Conservation (phyloP, 2,113 vertebrate species). For the Rynchops niger region DNA sequence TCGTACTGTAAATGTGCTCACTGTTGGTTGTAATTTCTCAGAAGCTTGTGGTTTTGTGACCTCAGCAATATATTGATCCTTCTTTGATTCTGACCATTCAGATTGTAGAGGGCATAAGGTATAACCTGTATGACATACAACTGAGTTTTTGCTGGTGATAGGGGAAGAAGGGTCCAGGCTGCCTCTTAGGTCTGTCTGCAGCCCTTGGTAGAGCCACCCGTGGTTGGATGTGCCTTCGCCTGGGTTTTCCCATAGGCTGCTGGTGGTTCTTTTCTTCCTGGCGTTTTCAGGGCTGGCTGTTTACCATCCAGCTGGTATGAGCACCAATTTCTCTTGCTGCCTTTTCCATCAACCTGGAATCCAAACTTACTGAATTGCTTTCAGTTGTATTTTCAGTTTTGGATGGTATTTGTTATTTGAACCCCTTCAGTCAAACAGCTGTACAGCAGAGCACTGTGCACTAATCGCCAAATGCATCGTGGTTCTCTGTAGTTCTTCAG, state of each 20-base stretch:
- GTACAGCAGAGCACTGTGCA: fast-evolving
- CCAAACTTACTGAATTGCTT: neutral
- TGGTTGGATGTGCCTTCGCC: neutral
- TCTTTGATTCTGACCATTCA: neutral
- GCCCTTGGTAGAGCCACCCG: neutral
- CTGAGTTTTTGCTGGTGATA: neutral
- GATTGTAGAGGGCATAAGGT: neutral
- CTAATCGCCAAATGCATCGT: fast-evolving
- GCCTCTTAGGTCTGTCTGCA: neutral
- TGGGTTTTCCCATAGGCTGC: fast-evolving
- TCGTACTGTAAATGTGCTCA: fast-evolving
- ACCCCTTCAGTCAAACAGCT: neutral
- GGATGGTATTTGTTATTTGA: neutral
- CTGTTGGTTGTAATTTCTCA: neutral
- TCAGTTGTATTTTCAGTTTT: neutral
- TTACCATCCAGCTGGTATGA: neutral
- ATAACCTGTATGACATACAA: too few species aligned
- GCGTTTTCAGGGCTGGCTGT: neutral
- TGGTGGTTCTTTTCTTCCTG: neutral
- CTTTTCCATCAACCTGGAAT: neutral
- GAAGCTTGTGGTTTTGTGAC: neutral
- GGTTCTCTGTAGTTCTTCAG: neutral
- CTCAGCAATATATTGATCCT: neutral
- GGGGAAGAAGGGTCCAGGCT: neutral
- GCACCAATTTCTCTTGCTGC: neutral